These are phyloP conservation scores for Polyommatus iphigenia DNA, from an alignment of 2,888 invertebrate genomes.

Conservation along the genomic window DNA sequence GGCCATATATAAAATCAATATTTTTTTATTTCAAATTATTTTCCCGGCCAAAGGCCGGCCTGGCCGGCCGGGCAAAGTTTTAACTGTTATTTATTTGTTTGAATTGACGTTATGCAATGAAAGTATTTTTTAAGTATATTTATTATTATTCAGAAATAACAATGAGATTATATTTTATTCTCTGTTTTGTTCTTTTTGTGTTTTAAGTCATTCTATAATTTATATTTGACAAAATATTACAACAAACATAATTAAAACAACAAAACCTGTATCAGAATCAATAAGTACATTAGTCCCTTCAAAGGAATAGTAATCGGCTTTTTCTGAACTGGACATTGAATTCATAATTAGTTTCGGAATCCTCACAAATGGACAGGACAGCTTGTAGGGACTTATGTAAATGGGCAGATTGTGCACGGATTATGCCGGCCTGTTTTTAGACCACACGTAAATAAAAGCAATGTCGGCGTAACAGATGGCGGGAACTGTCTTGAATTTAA, in stretches of 20 bases:
- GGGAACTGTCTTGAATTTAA: not conserved
- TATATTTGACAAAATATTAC: not conserved
- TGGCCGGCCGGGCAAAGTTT: too few relatives aligned
- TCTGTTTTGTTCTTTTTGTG: too few relatives aligned
- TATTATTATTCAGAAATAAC: too few relatives aligned
- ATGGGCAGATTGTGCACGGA: slow-evolving; percentile 5
- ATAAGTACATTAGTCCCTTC: not conserved
- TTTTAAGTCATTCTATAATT: too few relatives aligned
- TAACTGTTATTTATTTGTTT: too few relatives aligned
- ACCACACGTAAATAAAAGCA: slow-evolving; percentile 21
- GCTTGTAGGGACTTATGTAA: slow-evolving; percentile 29
- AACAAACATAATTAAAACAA: not conserved
- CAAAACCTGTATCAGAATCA: not conserved
- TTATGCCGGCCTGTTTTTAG: slow-evolving; percentile 8
- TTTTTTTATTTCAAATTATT: too few relatives aligned
- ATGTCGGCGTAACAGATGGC: slow-evolving; percentile 9
- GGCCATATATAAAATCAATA: too few relatives aligned
- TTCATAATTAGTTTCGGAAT: slow-evolving; percentile 15
- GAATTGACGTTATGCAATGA: too few relatives aligned
- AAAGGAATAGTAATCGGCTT: not conserved
- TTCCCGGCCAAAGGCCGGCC: too few relatives aligned
- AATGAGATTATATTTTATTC: too few relatives aligned
- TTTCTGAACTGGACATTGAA: slow-evolving; percentile 16
- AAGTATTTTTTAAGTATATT: too few relatives aligned
- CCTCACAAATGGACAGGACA: slow-evolving; percentile 12